phyloP scores from a whole-genome alignment of 1,140 invertebrate species.

The Anastatus disparis region DNA sequence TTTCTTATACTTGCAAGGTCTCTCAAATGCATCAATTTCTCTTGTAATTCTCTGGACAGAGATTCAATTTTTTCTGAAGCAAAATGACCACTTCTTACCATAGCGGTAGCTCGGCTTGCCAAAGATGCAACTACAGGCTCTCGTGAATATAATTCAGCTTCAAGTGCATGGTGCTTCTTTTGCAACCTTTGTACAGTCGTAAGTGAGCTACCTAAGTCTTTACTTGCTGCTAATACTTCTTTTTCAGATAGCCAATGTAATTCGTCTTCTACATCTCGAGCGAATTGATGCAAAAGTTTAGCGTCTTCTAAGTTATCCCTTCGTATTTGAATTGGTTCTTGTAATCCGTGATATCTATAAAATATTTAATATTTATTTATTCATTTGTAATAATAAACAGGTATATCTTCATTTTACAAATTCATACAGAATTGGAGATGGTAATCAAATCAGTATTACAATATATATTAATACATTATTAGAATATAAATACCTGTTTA shows the following conservation, averaged over 20 bases:
- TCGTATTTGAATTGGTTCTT: slow-evolving; percentile 89
- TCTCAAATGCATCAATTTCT: slow-evolving; percentile 73
- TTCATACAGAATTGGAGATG: no score
- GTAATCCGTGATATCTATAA: slow-evolving; percentile 80
- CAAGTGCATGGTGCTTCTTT: slow-evolving; percentile 92
- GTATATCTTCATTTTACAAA: no score
- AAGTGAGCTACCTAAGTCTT: slow-evolving; percentile 81
- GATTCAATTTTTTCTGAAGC: slow-evolving; percentile 78
- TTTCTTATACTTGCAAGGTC: slow-evolving; percentile 79
- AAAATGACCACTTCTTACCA: slow-evolving; percentile 87
- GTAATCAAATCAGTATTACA: no score
- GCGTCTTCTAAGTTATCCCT: slow-evolving; percentile 91
- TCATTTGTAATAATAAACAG: no score
- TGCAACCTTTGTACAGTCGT: slow-evolving; percentile 95
- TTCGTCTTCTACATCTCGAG: slow-evolving; percentile 88
- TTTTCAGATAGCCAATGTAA: slow-evolving; percentile 87
- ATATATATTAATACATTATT: no score
- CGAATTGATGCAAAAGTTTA: slow-evolving; percentile 84
- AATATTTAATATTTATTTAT: no score
- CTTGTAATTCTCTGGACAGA: slow-evolving; percentile 73
- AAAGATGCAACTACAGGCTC: slow-evolving; percentile 83
- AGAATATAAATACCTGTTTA: slow-evolving; percentile 81
- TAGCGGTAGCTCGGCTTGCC: slow-evolving; percentile 77
- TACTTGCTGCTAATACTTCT: slow-evolving; percentile 82
- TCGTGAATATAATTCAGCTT: slow-evolving; percentile 84